Evolutionary conservation across 2,113 vertebrate species (phyloP), one percentile per base, ranked within the genome.

Genomic region (Petrocephalus microphthalmus): DNA sequence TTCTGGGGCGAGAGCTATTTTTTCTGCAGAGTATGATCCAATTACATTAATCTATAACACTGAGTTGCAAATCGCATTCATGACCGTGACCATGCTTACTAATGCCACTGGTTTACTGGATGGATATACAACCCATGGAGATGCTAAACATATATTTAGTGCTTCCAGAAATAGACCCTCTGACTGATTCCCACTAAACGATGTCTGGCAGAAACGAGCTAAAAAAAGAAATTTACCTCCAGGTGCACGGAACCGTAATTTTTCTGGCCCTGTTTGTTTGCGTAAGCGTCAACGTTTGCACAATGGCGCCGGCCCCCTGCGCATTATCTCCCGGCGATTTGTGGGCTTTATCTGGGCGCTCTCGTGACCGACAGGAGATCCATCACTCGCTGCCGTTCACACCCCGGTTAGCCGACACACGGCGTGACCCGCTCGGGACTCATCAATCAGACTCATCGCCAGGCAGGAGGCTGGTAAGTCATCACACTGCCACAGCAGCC

Each of bases 111-210:
- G 89, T 89, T 90, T 88, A 87, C 87, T 85, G 87, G 86, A 91
- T 91, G 91, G 86, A 91, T 89, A 89, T 89, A 93, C 91, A 94
- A 91, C 93, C 71, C 87, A 90, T 42, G 15, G 88, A 89, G 85
- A 84, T 81, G 56, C 71, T 42, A 67, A 67, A 83, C 88, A 91
- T 94, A 94, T 94, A 93, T 92, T 92, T 91, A 94, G 90, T 91
- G 87, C 88, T 74, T 42, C 93, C 92, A 93, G 92, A 88, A 95
- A 95, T 93, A 95, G 91, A 89, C 89, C 64, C 51, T 51, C 87
- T 88, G 64, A 37, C 89, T 90, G 92, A 91, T 89, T 90, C 91
- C 89, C 52, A 42, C 88, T 91, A 88, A 91, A 92, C 93, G 90
- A 92, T 91, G 49, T 87, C 89, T 64, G 84, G 82, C 42, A 78